Evolutionary conservation across 1,140 invertebrate genomes (phyloP), one percentile per base, ranked within the genome.

Genomic region (Acromyrmex heyeri): DNA sequence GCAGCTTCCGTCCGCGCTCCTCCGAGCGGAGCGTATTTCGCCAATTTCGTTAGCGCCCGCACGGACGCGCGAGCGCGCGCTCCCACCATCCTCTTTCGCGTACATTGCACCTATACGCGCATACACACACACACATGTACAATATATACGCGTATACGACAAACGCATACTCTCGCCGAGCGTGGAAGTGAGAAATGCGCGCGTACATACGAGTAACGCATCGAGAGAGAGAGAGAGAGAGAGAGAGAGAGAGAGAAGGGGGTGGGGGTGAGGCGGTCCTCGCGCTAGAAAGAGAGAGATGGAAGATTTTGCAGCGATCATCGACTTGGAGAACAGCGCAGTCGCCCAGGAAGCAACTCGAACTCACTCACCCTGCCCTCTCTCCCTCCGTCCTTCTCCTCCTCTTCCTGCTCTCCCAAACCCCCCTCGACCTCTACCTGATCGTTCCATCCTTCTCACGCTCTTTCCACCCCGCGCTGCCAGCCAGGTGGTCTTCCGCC

Each of bases 251-350:
- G 75, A 61, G 73, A 78, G 53, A 38, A 34, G 50, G 14, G 59
- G 69, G 38, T 5, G 30, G 30, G 30, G 30, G 30, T 30, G 38
- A 7, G 50, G 3, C 21, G 59, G 53, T 53, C 18, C 69, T 67
- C 55, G 34, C 38, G 79, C 67, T 48, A 79, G 86, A 65, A 61
- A 87, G 90, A 89, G 90, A 57, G 81, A 82, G 90, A 89, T 57
- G 87, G 90, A 81, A 88, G 76, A 87, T 89, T 91, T 91, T 91
- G 89, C 90, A 91, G 85, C 89, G 90, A 91, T 91, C 90, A 91
- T 91, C 90, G 90, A 91, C 90, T 91, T 82, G 90, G 79, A 65
- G 85, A 69, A 89, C 85, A 72, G 87, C 89, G 90, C 89, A 86
- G 81, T 83, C 90, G 90, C 87, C 76, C 76, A 83, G 83, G 83